Base-by-base conservation (phyloP, 2,113 vertebrate genomes). In the Myiozetetes cayanensis region DNA sequence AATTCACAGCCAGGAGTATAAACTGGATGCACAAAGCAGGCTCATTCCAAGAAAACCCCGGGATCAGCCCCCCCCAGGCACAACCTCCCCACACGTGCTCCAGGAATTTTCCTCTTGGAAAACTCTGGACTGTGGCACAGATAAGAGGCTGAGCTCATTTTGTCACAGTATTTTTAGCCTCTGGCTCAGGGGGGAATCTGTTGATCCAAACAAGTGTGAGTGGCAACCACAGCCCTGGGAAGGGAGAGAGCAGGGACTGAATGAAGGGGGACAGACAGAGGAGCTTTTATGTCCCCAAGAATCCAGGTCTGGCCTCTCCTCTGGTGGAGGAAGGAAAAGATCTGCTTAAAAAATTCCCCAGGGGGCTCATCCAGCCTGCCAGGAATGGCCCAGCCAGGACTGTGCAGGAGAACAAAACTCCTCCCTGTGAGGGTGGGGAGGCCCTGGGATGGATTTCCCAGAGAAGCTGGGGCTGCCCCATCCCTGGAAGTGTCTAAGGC, bases 131-230 rank as follows among this genome's bases (percentile, higher is more conserved):
- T 24, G 1, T 30, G 75, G 58, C 72, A 39, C 43, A 37, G 39
- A 7, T 1, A 50, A 4, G 6, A 23, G 67, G 52, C 62, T 83
- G 87, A 86, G 86, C 83, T 85, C 75, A 22, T 56, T 65, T 28
- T 6, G 7, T 10, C 63, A 21, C 56, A 3, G 58, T 85, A 68
- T 73, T 93, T 94, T 93, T 77, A 94, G 87, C 31, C 49, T 22
- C 72, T 44, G 58, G 58, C 95, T 94, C 87, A 31, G 52, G 71
- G 66, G 46, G 53, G 71, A 66, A 58, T 50, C 56, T 76, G 66
- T 72, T 62, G 67, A 31, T 80, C 27, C 3, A 41, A 86, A 80
- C 67, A 77, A 84, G 52, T 3, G 59, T 43, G 65, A 95, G 84
- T 43, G 49, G 80, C 80, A 78, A 37, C 23, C 31, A 61, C 80